phyloP scores from a whole-genome alignment of 2,888 invertebrate genomes.

The Leptothorax acervorum region DNA sequence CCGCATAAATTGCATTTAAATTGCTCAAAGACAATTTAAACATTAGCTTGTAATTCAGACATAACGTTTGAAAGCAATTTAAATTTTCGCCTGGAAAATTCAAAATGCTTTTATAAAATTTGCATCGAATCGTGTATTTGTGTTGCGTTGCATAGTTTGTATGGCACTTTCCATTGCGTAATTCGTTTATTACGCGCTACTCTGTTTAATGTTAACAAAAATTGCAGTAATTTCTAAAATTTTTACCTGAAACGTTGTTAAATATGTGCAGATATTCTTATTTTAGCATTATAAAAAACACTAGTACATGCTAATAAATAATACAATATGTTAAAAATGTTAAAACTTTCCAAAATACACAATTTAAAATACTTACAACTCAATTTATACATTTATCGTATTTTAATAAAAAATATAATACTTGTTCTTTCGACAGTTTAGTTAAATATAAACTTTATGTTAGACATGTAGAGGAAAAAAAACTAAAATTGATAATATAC shows the following conservation, averaged over 20 bases:
- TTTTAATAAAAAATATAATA: background rate
- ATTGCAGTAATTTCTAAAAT: constrained; percentile 10
- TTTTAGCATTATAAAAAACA: background rate
- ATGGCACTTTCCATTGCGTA: constrained; percentile 42
- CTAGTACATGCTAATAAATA: background rate
- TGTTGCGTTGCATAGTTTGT: constrained; percentile 55
- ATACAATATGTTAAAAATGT: background rate
- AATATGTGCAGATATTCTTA: background rate
- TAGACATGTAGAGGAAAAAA: background rate
- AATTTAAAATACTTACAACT: background rate
- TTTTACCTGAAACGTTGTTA: background rate
- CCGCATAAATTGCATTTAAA: constrained; percentile 68
- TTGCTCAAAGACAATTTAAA: constrained; percentile 71
- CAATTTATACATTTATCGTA: background rate
- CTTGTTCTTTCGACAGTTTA: background rate
- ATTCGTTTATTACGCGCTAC: constrained; percentile 54
- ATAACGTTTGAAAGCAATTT: constrained; percentile 71
- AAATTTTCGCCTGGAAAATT: constrained; percentile 71
- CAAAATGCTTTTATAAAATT: constrained; percentile 72
- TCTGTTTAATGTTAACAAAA: constrained; percentile 46
- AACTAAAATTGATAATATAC: background rate
- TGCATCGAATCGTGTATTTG: constrained; percentile 60
- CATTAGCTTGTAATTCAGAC: constrained; percentile 71
- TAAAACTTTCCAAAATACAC: background rate
- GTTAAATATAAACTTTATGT: background rate